These are phyloP conservation scores for Hydropsyche betteni DNA, from an alignment of 2,888 invertebrate genomes.

Conservation along the genomic window DNA sequence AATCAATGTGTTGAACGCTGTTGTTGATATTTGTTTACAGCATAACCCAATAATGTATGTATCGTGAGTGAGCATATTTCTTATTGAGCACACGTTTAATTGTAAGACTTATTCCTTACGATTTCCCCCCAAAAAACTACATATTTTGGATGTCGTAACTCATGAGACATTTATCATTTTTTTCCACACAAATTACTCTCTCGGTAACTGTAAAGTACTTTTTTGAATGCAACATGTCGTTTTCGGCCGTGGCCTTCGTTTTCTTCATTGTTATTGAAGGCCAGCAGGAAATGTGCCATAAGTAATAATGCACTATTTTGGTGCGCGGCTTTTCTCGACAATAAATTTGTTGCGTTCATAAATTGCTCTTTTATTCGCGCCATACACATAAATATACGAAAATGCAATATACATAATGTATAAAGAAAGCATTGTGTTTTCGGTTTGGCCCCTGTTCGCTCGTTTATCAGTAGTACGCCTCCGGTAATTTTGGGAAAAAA, in stretches of 20 bases:
- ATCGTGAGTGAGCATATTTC: constrained; percentile 12
- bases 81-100: too few species aligned
- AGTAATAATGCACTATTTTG: constrained; percentile 15
- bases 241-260: constrained; percentile 9
- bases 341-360: constrained; percentile 28
- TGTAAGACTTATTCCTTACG: too few species aligned
- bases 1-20: constrained; percentile 35
- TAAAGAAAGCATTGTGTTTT: constrained; percentile 21
- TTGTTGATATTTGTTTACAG: constrained; percentile 30
- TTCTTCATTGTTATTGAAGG: constrained; percentile 24
- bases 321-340: not conserved
- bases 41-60: constrained; percentile 15
- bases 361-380: constrained; percentile 18
- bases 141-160: not conserved
- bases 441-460: constrained; percentile 12
- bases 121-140: not conserved
- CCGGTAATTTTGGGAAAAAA: constrained; percentile 20
- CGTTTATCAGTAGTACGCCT: constrained; percentile 20
- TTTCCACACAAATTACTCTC: not conserved
- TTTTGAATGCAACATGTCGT: constrained; percentile 11
- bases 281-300: constrained; percentile 30
- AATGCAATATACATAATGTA: constrained; percentile 6
- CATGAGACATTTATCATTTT: not conserved
- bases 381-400: not conserved
- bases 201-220: not conserved